These are phyloP conservation scores for Phymorhynchus buccinoides DNA, from an alignment of 1,140 invertebrate species.

Conservation along the genomic window DNA sequence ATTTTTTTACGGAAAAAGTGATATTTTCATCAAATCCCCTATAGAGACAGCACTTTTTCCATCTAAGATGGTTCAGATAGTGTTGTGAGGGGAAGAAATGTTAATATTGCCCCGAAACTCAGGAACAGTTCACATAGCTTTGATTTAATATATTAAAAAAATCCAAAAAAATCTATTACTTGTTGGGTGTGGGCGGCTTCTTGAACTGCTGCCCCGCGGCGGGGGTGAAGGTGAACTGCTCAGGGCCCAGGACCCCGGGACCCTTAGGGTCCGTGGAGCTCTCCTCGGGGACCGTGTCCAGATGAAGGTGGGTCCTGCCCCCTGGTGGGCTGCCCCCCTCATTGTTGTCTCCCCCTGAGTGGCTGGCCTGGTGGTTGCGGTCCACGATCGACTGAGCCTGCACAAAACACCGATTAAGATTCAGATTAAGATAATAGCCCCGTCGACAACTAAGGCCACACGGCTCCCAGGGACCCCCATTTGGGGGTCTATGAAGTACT, in stretches of 20 bases:
- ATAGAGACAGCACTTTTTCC: no score
- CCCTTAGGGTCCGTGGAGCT: conserved; percentile 48
- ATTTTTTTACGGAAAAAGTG: no score
- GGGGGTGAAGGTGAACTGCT: conserved; percentile 70
- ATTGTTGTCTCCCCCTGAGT: conserved; percentile 75
- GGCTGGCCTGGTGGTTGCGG: conserved; percentile 82
- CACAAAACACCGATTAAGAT: conserved; percentile 2
- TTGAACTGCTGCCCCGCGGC: conserved; percentile 43
- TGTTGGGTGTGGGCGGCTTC: conserved; percentile 39
- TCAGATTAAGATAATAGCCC: neutral
- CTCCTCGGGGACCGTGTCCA: conserved; percentile 65
- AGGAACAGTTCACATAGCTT: no score
- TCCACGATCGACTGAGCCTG: conserved; percentile 92
- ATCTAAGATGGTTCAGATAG: no score
- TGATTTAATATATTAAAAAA: no score
- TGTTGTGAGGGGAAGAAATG: no score
- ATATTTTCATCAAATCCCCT: no score
- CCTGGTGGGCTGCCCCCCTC: conserved; percentile 75
- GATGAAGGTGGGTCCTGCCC: conserved; percentile 50
- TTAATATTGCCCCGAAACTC: no score
- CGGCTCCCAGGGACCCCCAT: no score
- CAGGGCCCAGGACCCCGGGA: conserved; percentile 28
- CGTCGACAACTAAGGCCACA: no score
- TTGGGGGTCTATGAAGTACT: no score
- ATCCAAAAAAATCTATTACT: no score